phyloP scores from a whole-genome alignment of 2,113 vertebrate genomes.

The Platysternon megacephalum region DNA sequence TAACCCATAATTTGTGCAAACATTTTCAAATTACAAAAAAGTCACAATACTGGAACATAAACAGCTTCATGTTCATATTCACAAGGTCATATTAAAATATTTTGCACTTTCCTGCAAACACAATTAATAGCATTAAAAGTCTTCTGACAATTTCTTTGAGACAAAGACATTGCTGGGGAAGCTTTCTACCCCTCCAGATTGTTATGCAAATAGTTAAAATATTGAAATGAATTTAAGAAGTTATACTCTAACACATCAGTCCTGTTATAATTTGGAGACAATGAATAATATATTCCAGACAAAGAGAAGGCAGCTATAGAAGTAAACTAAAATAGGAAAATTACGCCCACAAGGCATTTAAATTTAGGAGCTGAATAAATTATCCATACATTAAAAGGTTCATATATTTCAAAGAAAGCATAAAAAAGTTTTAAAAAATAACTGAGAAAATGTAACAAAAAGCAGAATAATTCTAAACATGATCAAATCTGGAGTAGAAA shows the following conservation, averaged over 20 bases:
- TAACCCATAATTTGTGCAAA: slow-evolving; percentile 49
- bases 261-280: slow-evolving; percentile 79
- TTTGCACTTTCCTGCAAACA: slow-evolving; percentile 24
- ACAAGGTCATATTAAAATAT: slow-evolving; percentile 41
- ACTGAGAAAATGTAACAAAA: slow-evolving; percentile 74
- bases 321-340: slow-evolving; percentile 81
- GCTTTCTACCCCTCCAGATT: slow-evolving; percentile 42
- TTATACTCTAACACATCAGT: slow-evolving; percentile 64
- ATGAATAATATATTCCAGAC: slow-evolving; percentile 80
- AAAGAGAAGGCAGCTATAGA: slow-evolving; percentile 76
- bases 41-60: slow-evolving; percentile 22
- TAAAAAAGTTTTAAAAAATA: slow-evolving; percentile 71
- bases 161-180: slow-evolving; percentile 51
- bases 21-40: slow-evolving; percentile 37
- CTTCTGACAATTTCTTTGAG: slow-evolving; percentile 46
- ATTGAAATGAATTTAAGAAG: slow-evolving; percentile 74
- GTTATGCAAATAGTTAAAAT: slow-evolving; percentile 79
- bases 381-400: slow-evolving; percentile 80
- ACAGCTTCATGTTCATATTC: slow-evolving; percentile 24
- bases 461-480: slow-evolving; percentile 76
- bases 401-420: slow-evolving; percentile 78
- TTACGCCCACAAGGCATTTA: slow-evolving; percentile 78
- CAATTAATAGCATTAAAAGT: slow-evolving; percentile 44
- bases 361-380: slow-evolving; percentile 81
- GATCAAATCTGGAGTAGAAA: slow-evolving; percentile 71